These are phyloP conservation scores for Agrypnia vestita DNA, from an alignment of 1,140 invertebrate genomes.

Conservation along the genomic window DNA sequence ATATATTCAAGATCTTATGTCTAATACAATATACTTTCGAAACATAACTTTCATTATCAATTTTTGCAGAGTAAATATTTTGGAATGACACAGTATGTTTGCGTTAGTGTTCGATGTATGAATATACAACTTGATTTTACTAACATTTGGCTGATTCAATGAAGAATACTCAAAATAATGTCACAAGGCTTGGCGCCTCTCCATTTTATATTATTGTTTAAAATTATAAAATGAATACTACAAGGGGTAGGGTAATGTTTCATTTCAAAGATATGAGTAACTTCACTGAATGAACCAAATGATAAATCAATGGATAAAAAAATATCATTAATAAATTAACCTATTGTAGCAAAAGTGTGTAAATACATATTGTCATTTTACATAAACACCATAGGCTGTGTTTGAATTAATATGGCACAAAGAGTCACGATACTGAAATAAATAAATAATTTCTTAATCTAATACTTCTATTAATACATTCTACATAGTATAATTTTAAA, in stretches of 20 bases:
- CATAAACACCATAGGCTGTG: slow-evolving; percentile 10
- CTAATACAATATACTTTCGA: slow-evolving; percentile 61
- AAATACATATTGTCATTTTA: slow-evolving; percentile 55
- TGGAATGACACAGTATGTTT: slow-evolving; percentile 58
- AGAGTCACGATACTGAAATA: slow-evolving; percentile 58
- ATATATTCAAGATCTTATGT: slow-evolving; percentile 46
- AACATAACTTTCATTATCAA: slow-evolving; percentile 59
- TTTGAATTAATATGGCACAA: slow-evolving; percentile 55
- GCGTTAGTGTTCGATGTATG: slow-evolving; percentile 32
- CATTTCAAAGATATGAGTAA: no score
- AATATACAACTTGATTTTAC: slow-evolving; percentile 15
- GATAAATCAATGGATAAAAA: background rate
- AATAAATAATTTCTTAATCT: slow-evolving; percentile 57
- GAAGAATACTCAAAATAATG: slow-evolving; percentile 6
- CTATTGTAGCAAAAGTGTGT: slow-evolving; percentile 46
- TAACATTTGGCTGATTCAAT: slow-evolving; percentile 26
- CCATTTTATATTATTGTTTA: no score
- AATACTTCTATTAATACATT: slow-evolving; percentile 50
- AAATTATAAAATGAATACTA: no score
- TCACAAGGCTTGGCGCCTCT: background rate
- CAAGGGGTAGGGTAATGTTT: no score
- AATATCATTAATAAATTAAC: slow-evolving; percentile 29
- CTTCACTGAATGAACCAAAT: slow-evolving; percentile 9
- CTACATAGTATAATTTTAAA: slow-evolving; percentile 48
- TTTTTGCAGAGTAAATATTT: slow-evolving; percentile 52